Base-by-base conservation (phyloP, 1,140 invertebrate genomes). In the Magallana angulata region DNA sequence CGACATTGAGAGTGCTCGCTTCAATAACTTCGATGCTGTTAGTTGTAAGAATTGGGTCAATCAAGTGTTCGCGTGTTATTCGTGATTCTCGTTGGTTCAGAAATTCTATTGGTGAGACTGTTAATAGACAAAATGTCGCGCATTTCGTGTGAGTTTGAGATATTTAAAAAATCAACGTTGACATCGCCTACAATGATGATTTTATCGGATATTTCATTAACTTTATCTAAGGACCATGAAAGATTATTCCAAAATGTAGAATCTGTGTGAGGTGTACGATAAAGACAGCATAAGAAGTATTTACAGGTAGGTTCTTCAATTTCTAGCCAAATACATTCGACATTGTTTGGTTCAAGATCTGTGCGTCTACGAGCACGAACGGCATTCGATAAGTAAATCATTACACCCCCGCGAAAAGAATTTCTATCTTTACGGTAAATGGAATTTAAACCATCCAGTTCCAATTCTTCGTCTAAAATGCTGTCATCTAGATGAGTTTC, bases 181-280 rank as follows among this genome's bases (percentile, higher is more conserved):
- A 87, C n/a, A 87, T 87, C 81, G 14, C 82, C 86, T 48, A 83
- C 56, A 14, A 87, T 82, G 16, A 87, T 64, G n/a, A 84, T 82
- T 16, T 82, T 84, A 82, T 87, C 86, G 56, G 30, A 83, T n/a
- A 16, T 60, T n/a, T 85, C 84, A 56, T 24, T 71, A 16, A 60
- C 59, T n/a, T 68, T 57, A 18, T 64, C 58, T 12, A 87, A 24
- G 56, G 36, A 62, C 18, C 59, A 68, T 7, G 81, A 76, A 83
- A 87, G 24, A 48, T 82, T n/a, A 56, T 57, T 58, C 85, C 85
- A 87, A 64, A 18, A 62, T 48, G 16, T 30, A 18, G 16, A 7
- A 11, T 36, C 18, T n/a, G 57, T 14, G n/a, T 82, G 59, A 36
- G 85, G 59, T 56, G 76, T 57, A 24, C 85, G 48, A 62, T 87